Conservation (phyloP, 2,113 vertebrate genomes). For the Caranx melampygus region DNA sequence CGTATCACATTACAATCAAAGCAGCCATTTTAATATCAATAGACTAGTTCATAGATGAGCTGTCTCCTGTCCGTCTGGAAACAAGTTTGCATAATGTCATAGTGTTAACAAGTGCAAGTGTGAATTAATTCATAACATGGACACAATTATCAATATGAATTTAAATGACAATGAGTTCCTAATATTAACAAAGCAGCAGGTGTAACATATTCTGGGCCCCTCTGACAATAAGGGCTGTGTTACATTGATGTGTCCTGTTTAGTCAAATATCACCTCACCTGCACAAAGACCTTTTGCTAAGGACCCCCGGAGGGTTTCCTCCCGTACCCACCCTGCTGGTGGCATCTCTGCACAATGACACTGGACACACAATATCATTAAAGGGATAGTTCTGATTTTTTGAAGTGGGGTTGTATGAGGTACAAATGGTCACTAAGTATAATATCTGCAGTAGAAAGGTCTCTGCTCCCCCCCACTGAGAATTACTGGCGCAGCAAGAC, state of each 20-base stretch:
- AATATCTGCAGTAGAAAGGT: no score
- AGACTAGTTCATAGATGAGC: conserved; percentile 15
- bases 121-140: conserved; percentile 49
- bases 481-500: no score
- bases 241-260: conserved; percentile 7
- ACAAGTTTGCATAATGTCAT: conserved; percentile 29
- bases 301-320: conserved; percentile 26
- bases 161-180: conserved; percentile 49
- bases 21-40: conserved; percentile 24
- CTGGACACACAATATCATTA: conserved; percentile 26
- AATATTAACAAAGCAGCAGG: conserved; percentile 54
- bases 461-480: no score
- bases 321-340: conserved; percentile 9
- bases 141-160: conserved; percentile 32
- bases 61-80: conserved; percentile 23
- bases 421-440: no score
- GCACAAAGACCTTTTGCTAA: conserved; percentile 30
- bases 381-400: no score
- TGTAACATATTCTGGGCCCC: conserved; percentile 26
- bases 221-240: conserved; percentile 30
- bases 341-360: conserved; percentile 17
- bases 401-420: no score
- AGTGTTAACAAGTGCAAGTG: conserved; percentile 41
- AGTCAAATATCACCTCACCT: conserved; percentile 39
- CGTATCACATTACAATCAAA: conserved; percentile 40